Percentiles rank a stretch among this genome's conserved stretches.
Evolutionary conservation across 30 jellyfish, hydroid and myxozoan species (phyloP).

Genomic region (Turritopsis rubra): DNA sequence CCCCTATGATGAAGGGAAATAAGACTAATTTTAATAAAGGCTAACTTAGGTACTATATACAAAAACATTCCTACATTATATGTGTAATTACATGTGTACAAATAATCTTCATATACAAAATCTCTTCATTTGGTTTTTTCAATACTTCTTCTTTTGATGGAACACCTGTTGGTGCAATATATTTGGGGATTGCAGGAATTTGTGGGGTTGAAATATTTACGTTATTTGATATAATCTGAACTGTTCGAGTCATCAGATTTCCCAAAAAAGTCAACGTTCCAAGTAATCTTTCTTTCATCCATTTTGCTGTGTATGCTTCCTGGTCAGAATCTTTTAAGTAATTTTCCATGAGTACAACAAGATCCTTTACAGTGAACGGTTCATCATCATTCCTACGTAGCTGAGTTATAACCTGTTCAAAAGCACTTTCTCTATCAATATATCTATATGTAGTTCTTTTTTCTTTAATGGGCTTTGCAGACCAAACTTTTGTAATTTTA

Average conservation of each 20-base stretch:
- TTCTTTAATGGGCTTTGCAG: constrained; percentile 13
- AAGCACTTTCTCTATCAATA: no score
- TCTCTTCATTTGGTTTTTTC: background rate
- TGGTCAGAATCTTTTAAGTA: no score
- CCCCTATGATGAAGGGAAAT: background rate
- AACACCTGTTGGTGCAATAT: background rate
- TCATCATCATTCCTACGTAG: no score
- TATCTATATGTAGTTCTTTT: background rate
- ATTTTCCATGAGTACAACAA: no score
- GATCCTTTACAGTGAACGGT: no score
- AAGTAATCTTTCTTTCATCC: no score
- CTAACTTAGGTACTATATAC: background rate
- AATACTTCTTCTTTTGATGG: background rate
- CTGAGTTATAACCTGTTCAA: no score
- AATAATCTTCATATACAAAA: no score
- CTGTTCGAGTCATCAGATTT: background rate
- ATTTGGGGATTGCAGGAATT: background rate
- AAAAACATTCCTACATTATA: background rate
- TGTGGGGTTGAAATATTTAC: background rate
- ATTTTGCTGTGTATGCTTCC: no score
- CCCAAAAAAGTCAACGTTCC: no score
- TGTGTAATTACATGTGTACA: no score
- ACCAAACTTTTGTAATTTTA: background rate
- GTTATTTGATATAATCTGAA: background rate
- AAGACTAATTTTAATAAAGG: constrained; percentile 1